Base-by-base conservation (phyloP, 2,888 invertebrate genomes). In the Monochamus alternatus region DNA sequence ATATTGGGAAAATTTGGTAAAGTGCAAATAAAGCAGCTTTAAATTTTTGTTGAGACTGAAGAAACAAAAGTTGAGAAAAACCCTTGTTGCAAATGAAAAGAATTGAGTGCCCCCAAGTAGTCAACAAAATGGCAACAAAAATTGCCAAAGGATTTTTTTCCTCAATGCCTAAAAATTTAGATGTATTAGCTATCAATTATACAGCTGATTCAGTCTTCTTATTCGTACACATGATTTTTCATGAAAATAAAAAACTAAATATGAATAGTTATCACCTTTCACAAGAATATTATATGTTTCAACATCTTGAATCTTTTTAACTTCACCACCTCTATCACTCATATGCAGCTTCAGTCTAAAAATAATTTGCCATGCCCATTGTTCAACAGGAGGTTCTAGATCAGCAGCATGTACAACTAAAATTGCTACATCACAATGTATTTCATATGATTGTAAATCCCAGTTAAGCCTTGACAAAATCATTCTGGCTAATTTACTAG, bases 321-420 rank as follows among this genome's bases (percentile, higher is more conserved):
- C 89, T 67, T 91, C 90, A 1, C 86, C 85, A 0, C 91, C 90
- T 81, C 92, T 92, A 84, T 94, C 94, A 81, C 92, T 90, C 2
- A 91, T 89, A 86, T 95, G 95, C 5, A 95, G 87, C 71, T 92
- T 91, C 60, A 95, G 87, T 75, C 91, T 90, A 3, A 92, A 91
- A 12, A 93, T 85, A 82, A 93, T 92, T 80, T 92, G 92, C 95
- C 95, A 95, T 5, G 93, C 92, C 96, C 95, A 96, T 68, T 91
- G 89, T 55, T 81, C 74, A 9, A 79, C 75, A 12, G 70, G 73
- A 75, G 93, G 93, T 82, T 94, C 94, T 84, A 93, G 92, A 60
- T 91, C 90, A 30, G 92, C 91, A 0, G 93, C 91, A 83, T 94
- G 93, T 10, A 93, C 91, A 0, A 95, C 90, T 52, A 95, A 87